Evolutionary conservation across 1,140 invertebrate species (phyloP).

Genomic region (Cherax quadricarinatus): DNA sequence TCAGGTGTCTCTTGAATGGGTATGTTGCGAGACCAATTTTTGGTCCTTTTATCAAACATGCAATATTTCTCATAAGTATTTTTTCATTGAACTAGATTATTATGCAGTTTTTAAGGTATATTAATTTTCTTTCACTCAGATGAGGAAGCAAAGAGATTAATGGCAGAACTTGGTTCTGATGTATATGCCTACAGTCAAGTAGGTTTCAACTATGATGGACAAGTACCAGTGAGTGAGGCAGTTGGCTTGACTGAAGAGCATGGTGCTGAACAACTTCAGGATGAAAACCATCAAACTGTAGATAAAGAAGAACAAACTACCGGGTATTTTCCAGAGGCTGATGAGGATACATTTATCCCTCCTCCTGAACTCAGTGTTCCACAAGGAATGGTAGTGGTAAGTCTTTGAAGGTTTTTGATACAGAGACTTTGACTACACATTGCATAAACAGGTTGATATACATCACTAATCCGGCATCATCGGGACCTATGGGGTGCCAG

Average conservation of each 20-base stretch:
- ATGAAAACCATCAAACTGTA: constrained; percentile 59
- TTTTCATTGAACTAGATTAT: too few relatives aligned
- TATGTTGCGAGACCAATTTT: too few relatives aligned
- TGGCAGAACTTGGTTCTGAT: constrained; percentile 84
- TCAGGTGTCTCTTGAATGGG: too few relatives aligned
- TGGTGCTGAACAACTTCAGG: constrained; percentile 39
- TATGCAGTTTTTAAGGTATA: too few relatives aligned
- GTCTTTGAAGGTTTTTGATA: constrained; percentile 72
- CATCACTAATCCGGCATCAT: too few relatives aligned
- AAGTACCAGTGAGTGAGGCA: constrained; percentile 13
- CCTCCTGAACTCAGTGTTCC: constrained; percentile 85
- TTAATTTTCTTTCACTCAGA: constrained; percentile 79
- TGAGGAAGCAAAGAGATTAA: constrained; percentile 92
- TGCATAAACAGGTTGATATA: too few relatives aligned
- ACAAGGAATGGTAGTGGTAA: constrained; percentile 84
- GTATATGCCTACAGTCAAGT: constrained; percentile 86
- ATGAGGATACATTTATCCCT: constrained; percentile 86
- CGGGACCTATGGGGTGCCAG: too few relatives aligned
- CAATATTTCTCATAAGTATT: too few relatives aligned
- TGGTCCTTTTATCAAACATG: too few relatives aligned
- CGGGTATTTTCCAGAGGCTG: constrained; percentile 77
- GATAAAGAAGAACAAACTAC: constrained; percentile 75
- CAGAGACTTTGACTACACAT: too few relatives aligned
- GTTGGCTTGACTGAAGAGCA: not conserved
- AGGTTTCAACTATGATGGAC: constrained; percentile 86